Percentiles rank a stretch among this genome's conserved stretches.
Evolutionary conservation across 1,140 invertebrate genomes (phyloP).

Genomic region (Scaptomyza pallida): DNA sequence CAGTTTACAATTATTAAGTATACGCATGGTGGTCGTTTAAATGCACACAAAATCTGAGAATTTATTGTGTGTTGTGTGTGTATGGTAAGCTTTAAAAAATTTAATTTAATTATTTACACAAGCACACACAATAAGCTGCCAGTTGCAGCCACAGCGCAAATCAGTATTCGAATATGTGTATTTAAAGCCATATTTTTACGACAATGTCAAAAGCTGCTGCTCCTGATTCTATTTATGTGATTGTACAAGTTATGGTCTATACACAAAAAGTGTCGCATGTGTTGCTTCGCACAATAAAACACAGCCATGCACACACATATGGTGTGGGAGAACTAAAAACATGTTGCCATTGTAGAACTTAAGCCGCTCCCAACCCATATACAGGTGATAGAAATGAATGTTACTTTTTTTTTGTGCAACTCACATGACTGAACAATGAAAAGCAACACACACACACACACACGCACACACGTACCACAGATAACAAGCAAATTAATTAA

Average conservation of each 20-base stretch:
- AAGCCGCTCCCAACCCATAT: not conserved
- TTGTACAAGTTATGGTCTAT: constrained; percentile 48
- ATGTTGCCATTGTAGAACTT: not conserved
- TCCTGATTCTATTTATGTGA: constrained; percentile 32
- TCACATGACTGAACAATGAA: no score
- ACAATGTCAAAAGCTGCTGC: constrained; percentile 21
- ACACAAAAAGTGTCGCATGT: constrained; percentile 56
- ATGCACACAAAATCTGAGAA: not conserved
- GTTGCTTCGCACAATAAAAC: constrained; percentile 4
- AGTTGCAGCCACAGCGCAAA: constrained; percentile 13
- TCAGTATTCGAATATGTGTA: constrained; percentile 12
- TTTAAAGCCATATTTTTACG: constrained; percentile 16
- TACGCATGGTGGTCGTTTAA: not conserved
- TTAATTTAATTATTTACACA: constrained; percentile 5
- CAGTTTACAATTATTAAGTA: not conserved
- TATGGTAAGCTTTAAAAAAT: not conserved
- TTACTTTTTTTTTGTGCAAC: constrained; percentile 28
- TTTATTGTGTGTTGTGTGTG: constrained; percentile 5
- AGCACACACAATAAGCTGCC: constrained; percentile 4
- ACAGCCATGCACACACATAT: not conserved
- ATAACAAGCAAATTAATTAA: constrained; percentile 78
- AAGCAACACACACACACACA: no score
- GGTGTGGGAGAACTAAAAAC: not conserved
- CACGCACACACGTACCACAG: constrained; percentile 42
- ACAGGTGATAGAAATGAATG: constrained; percentile 45